Conservation (phyloP, 2,113 vertebrate genomes). For the Nibea albiflora region DNA sequence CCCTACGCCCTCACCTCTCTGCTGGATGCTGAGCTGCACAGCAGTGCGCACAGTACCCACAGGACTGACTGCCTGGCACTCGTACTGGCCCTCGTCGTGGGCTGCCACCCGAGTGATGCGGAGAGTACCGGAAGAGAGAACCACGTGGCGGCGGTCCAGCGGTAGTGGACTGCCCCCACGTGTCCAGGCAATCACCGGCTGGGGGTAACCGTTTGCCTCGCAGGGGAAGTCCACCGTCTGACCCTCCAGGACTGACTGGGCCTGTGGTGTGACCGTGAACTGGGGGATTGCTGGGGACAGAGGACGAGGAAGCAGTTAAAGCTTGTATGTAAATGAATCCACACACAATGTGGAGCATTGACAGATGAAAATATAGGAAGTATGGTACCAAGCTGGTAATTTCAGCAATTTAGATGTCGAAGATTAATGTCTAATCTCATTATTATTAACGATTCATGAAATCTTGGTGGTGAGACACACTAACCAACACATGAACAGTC, state of each 20-base stretch:
- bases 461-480: background rate
- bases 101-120: constrained; percentile 91
- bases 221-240: constrained; percentile 96
- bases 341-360: background rate
- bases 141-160: constrained; percentile 89
- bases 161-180: constrained; percentile 93
- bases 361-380: background rate
- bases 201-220: constrained; percentile 92
- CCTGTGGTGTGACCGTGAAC: constrained; percentile 93
- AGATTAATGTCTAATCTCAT: background rate
- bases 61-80: constrained; percentile 96
- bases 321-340: background rate
- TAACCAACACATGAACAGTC: background rate
- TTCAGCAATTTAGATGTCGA: background rate
- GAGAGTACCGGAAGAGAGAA: constrained; percentile 90
- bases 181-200: constrained; percentile 96
- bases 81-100: constrained; percentile 97
- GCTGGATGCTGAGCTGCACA: constrained; percentile 91
- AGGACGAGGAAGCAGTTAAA: background rate
- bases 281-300: constrained; percentile 88
- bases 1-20: constrained; percentile 86
- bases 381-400: no score
- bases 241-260: constrained; percentile 91
- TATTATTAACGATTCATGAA: background rate
- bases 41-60: constrained; percentile 88